Conservation (phyloP, 2,797 vertebrate species). For the Philypnodon macrostomus region DNA sequence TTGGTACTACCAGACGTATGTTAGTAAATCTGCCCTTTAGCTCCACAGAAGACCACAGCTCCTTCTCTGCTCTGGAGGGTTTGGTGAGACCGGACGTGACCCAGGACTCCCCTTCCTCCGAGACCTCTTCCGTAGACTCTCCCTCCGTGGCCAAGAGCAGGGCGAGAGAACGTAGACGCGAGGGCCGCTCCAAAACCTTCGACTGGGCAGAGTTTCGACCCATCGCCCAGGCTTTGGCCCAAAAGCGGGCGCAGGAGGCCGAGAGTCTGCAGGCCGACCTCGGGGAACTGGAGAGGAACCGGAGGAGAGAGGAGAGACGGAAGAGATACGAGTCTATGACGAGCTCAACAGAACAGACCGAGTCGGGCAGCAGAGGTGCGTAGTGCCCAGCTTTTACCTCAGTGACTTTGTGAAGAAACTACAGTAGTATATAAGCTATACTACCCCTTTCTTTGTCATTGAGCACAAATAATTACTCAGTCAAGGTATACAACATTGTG, state of each 20-base stretch:
- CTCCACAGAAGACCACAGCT: constrained; percentile 72
- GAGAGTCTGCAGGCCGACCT: constrained; percentile 68
- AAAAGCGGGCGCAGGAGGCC: constrained; percentile 75
- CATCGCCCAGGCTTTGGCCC: constrained; percentile 81
- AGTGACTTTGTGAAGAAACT: too few relatives aligned
- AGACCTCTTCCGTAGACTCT: constrained; percentile 70
- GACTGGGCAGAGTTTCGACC: constrained; percentile 85
- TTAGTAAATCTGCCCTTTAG: constrained; percentile 63
- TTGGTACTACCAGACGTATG: too few relatives aligned
- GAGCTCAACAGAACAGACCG: constrained; percentile 34
- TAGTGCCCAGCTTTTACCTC: too few relatives aligned
- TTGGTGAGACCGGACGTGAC: constrained; percentile 75
- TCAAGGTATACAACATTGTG: too few relatives aligned
- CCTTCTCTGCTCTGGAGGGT: constrained; percentile 70
- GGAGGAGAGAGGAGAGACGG: constrained; percentile 77
- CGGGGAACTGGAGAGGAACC: constrained; percentile 69
- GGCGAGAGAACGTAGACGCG: constrained; percentile 74
- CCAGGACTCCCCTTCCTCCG: constrained; percentile 77
- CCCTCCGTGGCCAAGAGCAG: constrained; percentile 70
- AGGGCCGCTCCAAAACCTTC: constrained; percentile 83
- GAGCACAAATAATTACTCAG: too few relatives aligned
- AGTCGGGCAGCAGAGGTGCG: constrained; percentile 45
- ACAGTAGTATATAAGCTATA: too few relatives aligned
- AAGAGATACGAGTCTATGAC: constrained; percentile 74
- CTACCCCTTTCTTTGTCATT: too few relatives aligned